A percentile compares a stretch with the other conserved stretches of the same genome.
These are phyloP conservation scores for Ectemnius cavifrons DNA, from an alignment of 2,888 invertebrate genomes.

Conservation along the genomic window DNA sequence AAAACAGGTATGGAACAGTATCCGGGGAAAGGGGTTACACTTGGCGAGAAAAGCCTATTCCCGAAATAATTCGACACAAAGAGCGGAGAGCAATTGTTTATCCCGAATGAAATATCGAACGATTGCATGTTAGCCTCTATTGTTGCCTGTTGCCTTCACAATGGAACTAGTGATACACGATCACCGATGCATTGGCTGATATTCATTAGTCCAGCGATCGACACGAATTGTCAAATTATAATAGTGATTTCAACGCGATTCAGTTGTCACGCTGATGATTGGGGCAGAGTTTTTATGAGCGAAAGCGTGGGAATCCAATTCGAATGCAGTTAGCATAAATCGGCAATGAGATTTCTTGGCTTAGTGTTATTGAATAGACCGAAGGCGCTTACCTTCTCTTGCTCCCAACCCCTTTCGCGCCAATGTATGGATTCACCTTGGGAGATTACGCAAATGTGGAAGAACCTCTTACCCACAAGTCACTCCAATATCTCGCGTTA, in stretches of 20 bases:
- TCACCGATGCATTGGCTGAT: not conserved
- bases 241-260: too few relatives aligned
- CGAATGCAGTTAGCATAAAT: conserved; percentile 1
- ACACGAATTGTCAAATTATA: too few relatives aligned
- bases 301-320: too few relatives aligned
- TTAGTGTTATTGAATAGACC: conserved; percentile 18
- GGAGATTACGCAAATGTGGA: conserved; percentile 48
- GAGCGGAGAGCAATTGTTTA: not conserved
- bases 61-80: too few relatives aligned
- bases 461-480: conserved; percentile 52
- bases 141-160: not conserved
- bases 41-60: too few relatives aligned
- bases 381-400: conserved; percentile 27
- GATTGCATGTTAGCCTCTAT: not conserved
- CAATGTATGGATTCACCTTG: conserved; percentile 25
- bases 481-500: conserved; percentile 41
- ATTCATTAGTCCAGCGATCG: not conserved
- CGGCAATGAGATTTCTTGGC: not conserved
- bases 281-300: too few relatives aligned
- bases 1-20: too few relatives aligned
- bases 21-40: too few relatives aligned
- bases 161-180: not conserved
- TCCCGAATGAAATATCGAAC: not conserved
- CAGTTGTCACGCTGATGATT: too few relatives aligned
- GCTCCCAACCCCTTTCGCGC: conserved; percentile 22